Conservation (phyloP, 2,888 invertebrate genomes). For the Tortrix viridana region DNA sequence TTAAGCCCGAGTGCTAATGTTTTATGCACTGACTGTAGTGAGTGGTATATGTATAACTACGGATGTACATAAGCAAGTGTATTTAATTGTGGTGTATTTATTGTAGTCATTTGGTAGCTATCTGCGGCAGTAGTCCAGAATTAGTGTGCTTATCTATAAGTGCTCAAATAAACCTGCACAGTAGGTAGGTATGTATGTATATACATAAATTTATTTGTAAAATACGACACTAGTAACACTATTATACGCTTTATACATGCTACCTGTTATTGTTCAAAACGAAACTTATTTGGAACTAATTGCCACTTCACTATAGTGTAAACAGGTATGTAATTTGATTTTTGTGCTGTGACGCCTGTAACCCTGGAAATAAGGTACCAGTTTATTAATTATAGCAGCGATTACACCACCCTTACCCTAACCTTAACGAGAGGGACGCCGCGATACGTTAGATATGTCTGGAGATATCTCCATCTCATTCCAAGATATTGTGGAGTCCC, state of each 20-base stretch:
- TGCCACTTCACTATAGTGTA: too few relatives aligned
- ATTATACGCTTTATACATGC: neutral
- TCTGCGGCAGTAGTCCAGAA: slow-evolving; percentile 10
- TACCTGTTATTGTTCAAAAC: neutral
- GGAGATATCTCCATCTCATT: too few relatives aligned
- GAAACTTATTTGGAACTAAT: too few relatives aligned
- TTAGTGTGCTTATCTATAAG: slow-evolving; percentile 18
- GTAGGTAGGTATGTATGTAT: neutral
- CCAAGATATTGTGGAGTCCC: too few relatives aligned
- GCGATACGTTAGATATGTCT: too few relatives aligned
- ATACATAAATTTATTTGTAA: neutral
- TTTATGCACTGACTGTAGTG: slow-evolving; percentile 12
- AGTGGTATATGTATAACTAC: slow-evolving; percentile 7
- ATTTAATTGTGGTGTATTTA: slow-evolving; percentile 16
- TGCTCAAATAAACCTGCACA: slow-evolving; percentile 8
- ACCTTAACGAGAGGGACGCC: too few relatives aligned
- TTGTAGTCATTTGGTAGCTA: slow-evolving; percentile 5
- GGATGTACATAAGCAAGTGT: slow-evolving; percentile 16
- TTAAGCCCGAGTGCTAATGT: slow-evolving; percentile 39
- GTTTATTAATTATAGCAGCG: too few relatives aligned
- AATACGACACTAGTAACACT: neutral
- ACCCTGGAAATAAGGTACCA: too few relatives aligned
- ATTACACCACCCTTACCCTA: too few relatives aligned
- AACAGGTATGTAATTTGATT: too few relatives aligned
- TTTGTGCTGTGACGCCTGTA: too few relatives aligned